phyloP scores from a whole-genome alignment of 2,113 vertebrate species.

The Scartelaos histophorus region DNA sequence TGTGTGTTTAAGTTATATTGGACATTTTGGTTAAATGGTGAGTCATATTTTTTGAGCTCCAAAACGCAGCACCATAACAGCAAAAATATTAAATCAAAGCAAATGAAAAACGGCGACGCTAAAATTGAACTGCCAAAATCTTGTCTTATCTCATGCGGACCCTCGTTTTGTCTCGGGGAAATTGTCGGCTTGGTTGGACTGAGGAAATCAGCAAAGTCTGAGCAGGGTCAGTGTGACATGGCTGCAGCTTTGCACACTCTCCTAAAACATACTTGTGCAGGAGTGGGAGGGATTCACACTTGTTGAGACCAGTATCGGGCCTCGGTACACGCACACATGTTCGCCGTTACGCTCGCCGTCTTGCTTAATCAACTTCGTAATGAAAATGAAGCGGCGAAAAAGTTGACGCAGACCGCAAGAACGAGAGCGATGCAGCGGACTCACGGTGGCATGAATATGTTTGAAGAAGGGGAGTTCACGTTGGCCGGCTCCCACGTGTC shows the following conservation, averaged over 20 bases:
- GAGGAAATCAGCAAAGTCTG: not conserved
- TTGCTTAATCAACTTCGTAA: conserved; percentile 39
- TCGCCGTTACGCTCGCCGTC: conserved; percentile 28
- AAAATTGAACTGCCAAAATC: too few relatives aligned
- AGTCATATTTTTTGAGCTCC: too few relatives aligned
- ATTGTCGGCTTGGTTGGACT: not conserved
- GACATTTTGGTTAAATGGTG: too few relatives aligned
- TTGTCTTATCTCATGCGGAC: too few relatives aligned
- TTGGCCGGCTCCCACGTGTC: conserved; percentile 24
- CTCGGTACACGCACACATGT: conserved; percentile 10
- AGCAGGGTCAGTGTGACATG: not conserved
- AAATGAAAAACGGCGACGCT: too few relatives aligned
- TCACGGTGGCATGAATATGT: conserved; percentile 16
- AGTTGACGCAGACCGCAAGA: conserved; percentile 24
- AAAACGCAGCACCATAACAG: too few relatives aligned
- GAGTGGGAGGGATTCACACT: not conserved
- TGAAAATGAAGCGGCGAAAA: conserved; percentile 25
- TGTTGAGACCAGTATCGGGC: conserved; percentile 7
- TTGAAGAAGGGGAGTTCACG: not conserved
- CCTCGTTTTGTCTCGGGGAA: too few relatives aligned
- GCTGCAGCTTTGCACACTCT: not conserved
- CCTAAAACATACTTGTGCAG: not conserved
- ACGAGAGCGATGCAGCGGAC: conserved; percentile 33
- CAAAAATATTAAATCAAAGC: too few relatives aligned
- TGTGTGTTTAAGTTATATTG: too few relatives aligned